Conservation (phyloP, 2,888 invertebrate species). For the Blastobasis adustella region DNA sequence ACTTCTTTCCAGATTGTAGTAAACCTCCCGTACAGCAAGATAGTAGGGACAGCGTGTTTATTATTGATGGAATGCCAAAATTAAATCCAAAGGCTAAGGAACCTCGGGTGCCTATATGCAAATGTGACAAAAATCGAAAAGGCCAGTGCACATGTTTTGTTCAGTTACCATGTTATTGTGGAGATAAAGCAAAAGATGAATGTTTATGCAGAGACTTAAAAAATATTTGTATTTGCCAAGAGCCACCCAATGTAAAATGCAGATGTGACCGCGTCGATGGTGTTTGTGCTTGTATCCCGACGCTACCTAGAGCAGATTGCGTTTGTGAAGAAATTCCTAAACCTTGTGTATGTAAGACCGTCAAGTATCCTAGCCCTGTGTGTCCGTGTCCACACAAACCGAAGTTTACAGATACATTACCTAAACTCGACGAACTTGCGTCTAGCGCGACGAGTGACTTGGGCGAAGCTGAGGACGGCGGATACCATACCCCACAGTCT, state of each 20-base stretch:
- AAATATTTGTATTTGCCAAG: slow-evolving; percentile 48
- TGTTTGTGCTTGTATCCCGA: slow-evolving; percentile 47
- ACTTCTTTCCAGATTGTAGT: slow-evolving; percentile 59
- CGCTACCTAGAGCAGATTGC: slow-evolving; percentile 36
- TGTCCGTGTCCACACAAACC: slow-evolving; percentile 49
- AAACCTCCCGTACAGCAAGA: slow-evolving; percentile 31
- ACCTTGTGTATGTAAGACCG: slow-evolving; percentile 49
- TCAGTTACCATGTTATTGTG: slow-evolving; percentile 52
- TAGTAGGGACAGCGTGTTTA: slow-evolving; percentile 45
- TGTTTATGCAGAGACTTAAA: slow-evolving; percentile 43
- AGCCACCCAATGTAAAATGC: slow-evolving; percentile 37
- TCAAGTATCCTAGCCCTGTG: slow-evolving; percentile 41
- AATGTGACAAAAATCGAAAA: slow-evolving; percentile 35
- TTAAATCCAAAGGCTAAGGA: slow-evolving; percentile 34
- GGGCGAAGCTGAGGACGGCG: slow-evolving; percentile 7
- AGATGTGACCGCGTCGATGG: slow-evolving; percentile 32
- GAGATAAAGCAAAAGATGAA: slow-evolving; percentile 35
- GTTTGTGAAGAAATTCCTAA: slow-evolving; percentile 45
- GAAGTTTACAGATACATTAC: slow-evolving; percentile 1
- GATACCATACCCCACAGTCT: neutral
- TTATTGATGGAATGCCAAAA: slow-evolving; percentile 52
- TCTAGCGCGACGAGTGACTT: neutral
- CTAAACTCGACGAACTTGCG: no score
- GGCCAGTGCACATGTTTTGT: slow-evolving; percentile 45
- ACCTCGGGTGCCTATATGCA: slow-evolving; percentile 25